Evolutionary conservation across 2,797 vertebrate species (phyloP), one percentile per base, ranked within the genome.

Genomic region (Chloroceryle inda): DNA sequence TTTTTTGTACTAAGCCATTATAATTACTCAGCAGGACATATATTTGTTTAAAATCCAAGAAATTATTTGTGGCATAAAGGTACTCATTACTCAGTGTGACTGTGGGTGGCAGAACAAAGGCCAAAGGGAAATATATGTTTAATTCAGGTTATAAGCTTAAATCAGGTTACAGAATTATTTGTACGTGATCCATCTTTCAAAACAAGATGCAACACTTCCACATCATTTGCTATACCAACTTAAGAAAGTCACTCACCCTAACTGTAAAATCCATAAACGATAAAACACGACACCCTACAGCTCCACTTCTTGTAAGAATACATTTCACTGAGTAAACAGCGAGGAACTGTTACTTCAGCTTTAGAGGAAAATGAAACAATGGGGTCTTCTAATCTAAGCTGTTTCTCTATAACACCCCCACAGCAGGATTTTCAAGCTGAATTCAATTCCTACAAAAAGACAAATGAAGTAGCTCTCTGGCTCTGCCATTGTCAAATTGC

Each of bases 301-400:
- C 9, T 88, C 45, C 52, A 37, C 16, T 83, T 42, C 3, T 89
- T 62, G 3, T 15, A 80, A 94, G 69, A 94, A 86, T 15, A 81
- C 6, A 55, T 55, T 73, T 45, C 84, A 78, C 33, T 26, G 47
- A 81, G 53, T 85, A 78, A 93, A 94, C 77, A 79, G 79, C 11
- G 40, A 95, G 92, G 72, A 96, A 84, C 13, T 62, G 52, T 83
- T 66, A 40, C 44, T 86, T 83, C 67, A 85, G 23, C 84, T 93
- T 88, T 73, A 92, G 68, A 92, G n/a, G 55, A 88, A 96, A 91
- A 86, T 37, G 44, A 93, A 97, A 92, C 81, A 83, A 86, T 1
- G 6, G 64, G 24, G 35, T 82, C 52, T 83, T 91, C 35, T 64
- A 86, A 50, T 18, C 61, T 83, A 74, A 97, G 68, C 68, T 56